A percentile compares a stretch with the other conserved stretches of the same genome.
phyloP scores from a whole-genome alignment of 2,113 vertebrate species.

The Campylomormyrus numenius region DNA sequence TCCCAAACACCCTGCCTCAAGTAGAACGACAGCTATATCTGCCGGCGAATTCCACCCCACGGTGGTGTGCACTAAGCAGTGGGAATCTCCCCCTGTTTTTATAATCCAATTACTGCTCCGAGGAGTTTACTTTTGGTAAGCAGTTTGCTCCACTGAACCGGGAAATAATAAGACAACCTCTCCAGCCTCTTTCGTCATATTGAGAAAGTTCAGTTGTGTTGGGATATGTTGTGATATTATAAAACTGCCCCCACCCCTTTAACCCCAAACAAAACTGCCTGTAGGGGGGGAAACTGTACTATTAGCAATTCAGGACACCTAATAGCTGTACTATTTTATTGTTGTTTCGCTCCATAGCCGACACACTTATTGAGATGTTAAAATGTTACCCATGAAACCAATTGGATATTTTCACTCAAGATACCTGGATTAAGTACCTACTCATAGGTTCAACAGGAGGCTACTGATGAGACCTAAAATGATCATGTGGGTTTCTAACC shows the following conservation, averaged over 20 bases:
- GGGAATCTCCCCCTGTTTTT: conserved; percentile 1
- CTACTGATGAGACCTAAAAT: not conserved
- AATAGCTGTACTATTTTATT: not conserved
- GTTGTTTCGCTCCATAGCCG: not conserved
- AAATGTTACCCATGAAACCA: not conserved
- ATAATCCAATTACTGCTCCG: conserved; percentile 32
- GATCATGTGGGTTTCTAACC: not conserved
- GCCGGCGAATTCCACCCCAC: not conserved
- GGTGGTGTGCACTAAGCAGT: not conserved
- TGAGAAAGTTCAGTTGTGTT: not conserved
- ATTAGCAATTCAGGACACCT: not conserved
- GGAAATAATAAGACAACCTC: conserved; percentile 33
- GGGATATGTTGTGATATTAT: not conserved
- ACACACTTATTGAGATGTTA: not conserved
- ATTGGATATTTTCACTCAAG: not conserved
- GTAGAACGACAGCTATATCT: not conserved
- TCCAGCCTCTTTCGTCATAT: conserved; percentile 2
- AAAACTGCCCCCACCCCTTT: not conserved
- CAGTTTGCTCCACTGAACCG: conserved; percentile 33
- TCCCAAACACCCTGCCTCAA: not conserved
- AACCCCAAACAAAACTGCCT: not conserved
- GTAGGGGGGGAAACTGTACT: not conserved
- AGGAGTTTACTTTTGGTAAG: conserved; percentile 24
- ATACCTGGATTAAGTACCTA: not conserved
- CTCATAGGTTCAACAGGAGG: not conserved